These are phyloP conservation scores for Parauchenoglanis punctatus DNA, from an alignment of 2,797 vertebrate genomes.

Conservation along the genomic window DNA sequence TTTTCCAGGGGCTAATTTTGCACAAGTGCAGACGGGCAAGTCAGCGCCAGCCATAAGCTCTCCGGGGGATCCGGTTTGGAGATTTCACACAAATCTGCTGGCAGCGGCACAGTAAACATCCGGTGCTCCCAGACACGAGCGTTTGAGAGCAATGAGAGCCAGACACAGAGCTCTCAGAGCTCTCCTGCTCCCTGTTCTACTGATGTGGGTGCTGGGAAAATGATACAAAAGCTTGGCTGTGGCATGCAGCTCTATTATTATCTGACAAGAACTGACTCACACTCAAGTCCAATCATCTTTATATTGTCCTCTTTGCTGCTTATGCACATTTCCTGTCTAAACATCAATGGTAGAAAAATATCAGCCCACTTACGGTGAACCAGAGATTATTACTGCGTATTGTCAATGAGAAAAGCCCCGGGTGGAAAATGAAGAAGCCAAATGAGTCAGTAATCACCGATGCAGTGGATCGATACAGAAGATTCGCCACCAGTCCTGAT, in stretches of 20 bases:
- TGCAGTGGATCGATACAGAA: neutral
- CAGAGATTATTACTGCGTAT: neutral
- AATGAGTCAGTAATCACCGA: slow-evolving; percentile 13
- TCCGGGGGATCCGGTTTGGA: slow-evolving; percentile 35
- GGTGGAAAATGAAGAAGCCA: neutral
- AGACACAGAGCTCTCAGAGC: slow-evolving; percentile 8
- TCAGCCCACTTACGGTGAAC: neutral
- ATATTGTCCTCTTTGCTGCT: neutral
- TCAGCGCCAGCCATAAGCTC: slow-evolving; percentile 23
- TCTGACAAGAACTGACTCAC: slow-evolving; percentile 36
- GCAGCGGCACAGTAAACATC: slow-evolving; percentile 53
- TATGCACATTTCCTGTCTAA: slow-evolving; percentile 1
- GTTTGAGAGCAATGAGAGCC: slow-evolving; percentile 25
- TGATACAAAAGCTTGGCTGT: slow-evolving; percentile 24
- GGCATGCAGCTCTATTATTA: slow-evolving; percentile 24
- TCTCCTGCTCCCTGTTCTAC: slow-evolving; percentile 21
- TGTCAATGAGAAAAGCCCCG: neutral
- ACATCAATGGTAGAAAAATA: neutral
- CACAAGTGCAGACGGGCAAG: slow-evolving; percentile 24
- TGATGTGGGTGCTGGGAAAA: slow-evolving; percentile 33
- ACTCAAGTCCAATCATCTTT: slow-evolving; percentile 23
- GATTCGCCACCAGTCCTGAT: slow-evolving; percentile 5
- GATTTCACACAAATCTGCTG: slow-evolving; percentile 38
- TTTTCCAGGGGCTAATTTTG: neutral
- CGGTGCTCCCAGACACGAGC: slow-evolving; percentile 39